Evolutionary conservation across 1,140 invertebrate species (phyloP).

Genomic region (Panulirus ornatus): DNA sequence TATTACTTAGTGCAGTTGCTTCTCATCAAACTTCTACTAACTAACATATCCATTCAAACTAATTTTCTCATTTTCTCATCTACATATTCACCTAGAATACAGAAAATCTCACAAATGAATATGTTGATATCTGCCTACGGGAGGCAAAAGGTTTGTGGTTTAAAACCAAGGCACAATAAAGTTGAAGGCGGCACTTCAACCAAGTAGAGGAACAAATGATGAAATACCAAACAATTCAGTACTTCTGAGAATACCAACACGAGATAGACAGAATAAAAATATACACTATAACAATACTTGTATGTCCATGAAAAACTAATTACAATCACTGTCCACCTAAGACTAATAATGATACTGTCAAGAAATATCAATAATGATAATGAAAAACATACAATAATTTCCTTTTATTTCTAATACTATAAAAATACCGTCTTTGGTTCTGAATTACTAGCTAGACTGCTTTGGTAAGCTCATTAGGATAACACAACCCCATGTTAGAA

Average conservation of each 20-base stretch:
- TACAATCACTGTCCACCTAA: neutral
- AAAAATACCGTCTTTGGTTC: conserved; percentile 46
- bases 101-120: too few species aligned
- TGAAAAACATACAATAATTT: neutral
- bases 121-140: too few species aligned
- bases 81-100: too few species aligned
- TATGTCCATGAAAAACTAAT: neutral
- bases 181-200: neutral
- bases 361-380: neutral
- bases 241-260: neutral
- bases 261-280: neutral
- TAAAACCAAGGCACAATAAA: neutral
- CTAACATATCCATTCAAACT: too few species aligned
- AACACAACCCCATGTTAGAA: neutral
- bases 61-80: too few species aligned
- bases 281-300: neutral
- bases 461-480: conserved; percentile 38
- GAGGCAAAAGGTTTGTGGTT: too few species aligned
- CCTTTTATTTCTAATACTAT: conserved; percentile 45
- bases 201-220: too few species aligned
- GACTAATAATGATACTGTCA: neutral
- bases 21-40: too few species aligned
- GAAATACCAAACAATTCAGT: too few species aligned
- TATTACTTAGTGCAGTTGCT: too few species aligned
- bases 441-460: conserved; percentile 54